Conservation (phyloP, 1,140 invertebrate species). For the Coenobita brevimanus region DNA sequence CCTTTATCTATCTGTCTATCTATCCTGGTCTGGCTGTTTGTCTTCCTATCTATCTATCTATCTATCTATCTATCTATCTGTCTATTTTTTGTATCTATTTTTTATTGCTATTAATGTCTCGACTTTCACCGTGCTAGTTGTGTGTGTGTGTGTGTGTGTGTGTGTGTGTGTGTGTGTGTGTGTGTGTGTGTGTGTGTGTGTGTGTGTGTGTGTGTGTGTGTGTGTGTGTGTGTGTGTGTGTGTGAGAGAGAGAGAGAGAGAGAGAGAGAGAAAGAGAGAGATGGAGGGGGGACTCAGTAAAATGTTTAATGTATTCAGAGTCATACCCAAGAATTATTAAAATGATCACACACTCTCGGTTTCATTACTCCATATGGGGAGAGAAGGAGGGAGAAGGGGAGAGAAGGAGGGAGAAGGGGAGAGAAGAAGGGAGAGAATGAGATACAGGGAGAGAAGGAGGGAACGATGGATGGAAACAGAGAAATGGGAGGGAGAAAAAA, state of each 20-base stretch:
- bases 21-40: too few relatives aligned
- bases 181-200: background rate
- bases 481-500: background rate
- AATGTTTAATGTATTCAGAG: slow-evolving; percentile 25
- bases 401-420: background rate
- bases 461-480: background rate
- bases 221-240: background rate
- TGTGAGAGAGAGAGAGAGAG: background rate
- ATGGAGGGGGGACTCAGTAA: background rate
- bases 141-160: slow-evolving; percentile 1
- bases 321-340: slow-evolving; percentile 37
- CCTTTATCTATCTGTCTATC: too few relatives aligned
- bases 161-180: background rate
- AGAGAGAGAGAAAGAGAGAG: background rate
- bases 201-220: slow-evolving; percentile 1
- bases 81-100: too few relatives aligned
- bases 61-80: too few relatives aligned
- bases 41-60: too few relatives aligned
- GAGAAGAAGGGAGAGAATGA: background rate
- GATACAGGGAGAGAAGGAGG: too few relatives aligned
- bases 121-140: too few relatives aligned
- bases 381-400: background rate
- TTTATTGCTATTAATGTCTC: too few relatives aligned
- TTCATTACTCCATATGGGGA: slow-evolving; percentile 25
- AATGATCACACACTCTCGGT: background rate